Base-by-base conservation (phyloP, 2,888 invertebrate genomes). In the Eurytoma adleriae region DNA sequence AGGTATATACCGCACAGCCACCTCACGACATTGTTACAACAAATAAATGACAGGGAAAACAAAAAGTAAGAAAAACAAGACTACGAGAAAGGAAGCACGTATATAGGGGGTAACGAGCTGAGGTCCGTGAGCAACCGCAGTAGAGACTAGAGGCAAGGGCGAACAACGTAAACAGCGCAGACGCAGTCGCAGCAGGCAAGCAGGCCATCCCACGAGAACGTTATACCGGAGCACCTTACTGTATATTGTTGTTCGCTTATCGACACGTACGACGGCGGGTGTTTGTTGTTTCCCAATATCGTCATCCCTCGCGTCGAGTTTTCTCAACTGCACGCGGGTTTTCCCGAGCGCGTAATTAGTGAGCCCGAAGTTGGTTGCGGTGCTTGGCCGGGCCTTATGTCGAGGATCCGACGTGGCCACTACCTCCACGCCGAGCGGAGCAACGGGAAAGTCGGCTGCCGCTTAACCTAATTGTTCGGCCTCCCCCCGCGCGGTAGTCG, bases 401-500 rank as follows among this genome's bases (percentile, higher is more conserved):
- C 76, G 76, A 62, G 52, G 54, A 61, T 62, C 18, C 54, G 16
- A 69, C 18, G 48, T 48, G 27, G 50, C 3, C 48, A 54, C 57
- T 59, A 57, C 50, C 40, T 20, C 30, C 52, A 30, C 3, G 20
- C 54, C 1, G 30, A 40, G 14, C 56, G 30, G 67, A 14, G 16
- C 20, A 62, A 54, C 61, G 50, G 7, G 16, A 56, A 69, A 54
- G 70, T 61, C 68, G 72, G 74, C 64, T 64, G 74, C 70, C 79
- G 71, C 79, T 20, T 76, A 80, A 80, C 79, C 75, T 80, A 75
- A 70, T 70, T 72, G 66, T n/a, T 40, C 40, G 40, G 7, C 40
- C 40, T 4, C 4, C 40, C 20, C 16, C 27, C 27, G 18, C 5
- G 7, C 27, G 71, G 54, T n/a, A 20, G 54, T 3, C 13, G 13